Conservation (phyloP, 2,797 vertebrate genomes). For the Ptychadena robeensis region DNA sequence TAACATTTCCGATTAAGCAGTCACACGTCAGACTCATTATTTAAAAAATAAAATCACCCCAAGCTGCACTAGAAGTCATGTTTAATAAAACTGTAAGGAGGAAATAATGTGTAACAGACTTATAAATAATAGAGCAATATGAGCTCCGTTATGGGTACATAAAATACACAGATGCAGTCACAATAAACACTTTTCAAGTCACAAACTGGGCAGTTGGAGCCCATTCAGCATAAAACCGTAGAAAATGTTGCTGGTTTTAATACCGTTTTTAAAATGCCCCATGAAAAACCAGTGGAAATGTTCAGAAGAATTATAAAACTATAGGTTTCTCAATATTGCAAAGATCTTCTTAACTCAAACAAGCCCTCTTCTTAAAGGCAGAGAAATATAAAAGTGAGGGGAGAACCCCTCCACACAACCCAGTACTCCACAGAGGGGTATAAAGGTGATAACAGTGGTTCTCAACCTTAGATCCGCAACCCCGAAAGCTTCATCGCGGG, state of each 20-base stretch:
- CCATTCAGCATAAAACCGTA: constrained; percentile 17
- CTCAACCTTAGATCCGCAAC: no score
- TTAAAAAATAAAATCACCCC: neutral
- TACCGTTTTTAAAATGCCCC: constrained; percentile 34
- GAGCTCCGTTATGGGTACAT: neutral
- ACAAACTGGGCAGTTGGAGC: constrained; percentile 7
- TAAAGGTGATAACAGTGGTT: no score
- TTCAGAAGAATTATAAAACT: constrained; percentile 2
- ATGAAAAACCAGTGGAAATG: constrained; percentile 22
- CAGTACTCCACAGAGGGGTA: neutral
- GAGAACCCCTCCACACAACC: neutral
- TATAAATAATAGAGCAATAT: neutral
- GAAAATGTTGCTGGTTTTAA: neutral
- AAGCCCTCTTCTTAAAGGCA: neutral
- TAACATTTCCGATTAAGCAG: no score
- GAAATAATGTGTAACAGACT: constrained; percentile 44
- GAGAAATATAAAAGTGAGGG: neutral
- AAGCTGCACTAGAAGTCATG: neutral
- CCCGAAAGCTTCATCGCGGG: no score
- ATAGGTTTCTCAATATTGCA: constrained; percentile 2
- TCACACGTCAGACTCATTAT: neutral
- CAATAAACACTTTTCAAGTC: constrained; percentile 40
- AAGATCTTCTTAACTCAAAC: neutral
- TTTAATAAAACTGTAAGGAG: constrained; percentile 38
- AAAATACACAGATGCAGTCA: constrained; percentile 10